A percentile compares a stretch with the other conserved stretches of the same genome.
These are phyloP conservation scores for Osedax frankpressi DNA, from an alignment of 2,888 invertebrate genomes.

Conservation along the genomic window DNA sequence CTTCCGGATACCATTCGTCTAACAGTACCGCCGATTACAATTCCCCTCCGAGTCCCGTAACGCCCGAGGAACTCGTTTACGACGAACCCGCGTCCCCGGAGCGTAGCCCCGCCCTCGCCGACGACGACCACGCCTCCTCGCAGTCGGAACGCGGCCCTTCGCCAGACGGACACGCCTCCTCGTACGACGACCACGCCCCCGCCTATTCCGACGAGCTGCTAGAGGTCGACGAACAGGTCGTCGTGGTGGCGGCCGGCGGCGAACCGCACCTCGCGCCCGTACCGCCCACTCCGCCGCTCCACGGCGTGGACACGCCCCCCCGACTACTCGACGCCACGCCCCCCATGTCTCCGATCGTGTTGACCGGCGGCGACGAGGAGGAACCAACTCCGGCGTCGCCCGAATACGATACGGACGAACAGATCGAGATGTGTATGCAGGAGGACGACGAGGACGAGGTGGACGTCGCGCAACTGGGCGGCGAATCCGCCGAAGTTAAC, in stretches of 20 bases:
- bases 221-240: neutral
- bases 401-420: neutral
- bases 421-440: neutral
- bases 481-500: no score
- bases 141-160: no score
- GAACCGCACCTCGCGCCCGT: neutral
- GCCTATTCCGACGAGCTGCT: no score
- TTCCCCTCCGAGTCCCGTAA: no score
- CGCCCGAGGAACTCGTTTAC: no score
- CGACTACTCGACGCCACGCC: neutral
- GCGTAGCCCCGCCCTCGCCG: no score
- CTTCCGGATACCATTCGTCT: no score
- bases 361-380: neutral
- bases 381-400: neutral
- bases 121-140: no score
- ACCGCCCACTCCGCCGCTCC: neutral
- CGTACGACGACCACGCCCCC: no score
- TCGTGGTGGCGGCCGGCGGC: neutral
- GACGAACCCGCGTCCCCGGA: no score
- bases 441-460: neutral
- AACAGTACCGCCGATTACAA: no score
- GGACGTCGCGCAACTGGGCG: neutral
- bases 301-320: neutral
- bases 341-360: neutral
- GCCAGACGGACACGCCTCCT: no score